Percentiles rank a stretch among this genome's conserved stretches.
These are phyloP conservation scores for Cyclina sinensis DNA, from an alignment of 1,140 invertebrate genomes.

Conservation along the genomic window DNA sequence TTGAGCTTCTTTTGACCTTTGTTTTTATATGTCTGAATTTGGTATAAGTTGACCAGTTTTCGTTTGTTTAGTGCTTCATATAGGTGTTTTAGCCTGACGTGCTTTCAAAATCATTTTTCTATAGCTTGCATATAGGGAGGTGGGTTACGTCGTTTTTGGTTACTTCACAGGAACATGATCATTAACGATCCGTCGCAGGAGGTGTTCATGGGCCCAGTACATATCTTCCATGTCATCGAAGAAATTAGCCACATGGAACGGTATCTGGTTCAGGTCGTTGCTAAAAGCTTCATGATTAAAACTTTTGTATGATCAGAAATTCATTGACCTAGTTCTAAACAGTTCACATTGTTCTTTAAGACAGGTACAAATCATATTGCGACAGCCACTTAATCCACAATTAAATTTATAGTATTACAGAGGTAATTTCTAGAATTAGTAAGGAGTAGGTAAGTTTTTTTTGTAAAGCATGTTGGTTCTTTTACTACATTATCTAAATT, in stretches of 20 bases:
- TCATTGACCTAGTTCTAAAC: background rate
- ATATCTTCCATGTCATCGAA: slow-evolving; percentile 3
- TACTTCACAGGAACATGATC: slow-evolving; percentile 4
- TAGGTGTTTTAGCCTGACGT: background rate
- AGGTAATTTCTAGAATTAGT: slow-evolving; percentile 48
- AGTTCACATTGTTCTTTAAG: background rate
- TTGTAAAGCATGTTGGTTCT: slow-evolving; percentile 45
- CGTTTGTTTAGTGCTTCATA: background rate
- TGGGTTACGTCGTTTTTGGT: background rate
- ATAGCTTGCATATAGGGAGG: background rate
- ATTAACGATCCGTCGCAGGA: background rate
- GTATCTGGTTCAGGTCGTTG: background rate
- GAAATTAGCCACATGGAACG: background rate
- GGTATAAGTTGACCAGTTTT: slow-evolving; percentile 24
- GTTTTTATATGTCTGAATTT: background rate
- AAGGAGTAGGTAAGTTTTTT: background rate
- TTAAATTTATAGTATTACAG: slow-evolving; percentile 32
- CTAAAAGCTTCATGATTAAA: slow-evolving; percentile 2
- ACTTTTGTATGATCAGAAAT: background rate
- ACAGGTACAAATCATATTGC: background rate
- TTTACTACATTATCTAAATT: slow-evolving; percentile 36
- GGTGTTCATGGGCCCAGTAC: slow-evolving; percentile 2
- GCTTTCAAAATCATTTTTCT: background rate
- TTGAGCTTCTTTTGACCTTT: background rate
- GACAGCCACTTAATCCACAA: slow-evolving; percentile 33